A percentile compares a stretch with the other conserved stretches of the same genome.
phyloP scores from a whole-genome alignment of 2,797 vertebrate genomes.

The Tympanoctomys barrerae region DNA sequence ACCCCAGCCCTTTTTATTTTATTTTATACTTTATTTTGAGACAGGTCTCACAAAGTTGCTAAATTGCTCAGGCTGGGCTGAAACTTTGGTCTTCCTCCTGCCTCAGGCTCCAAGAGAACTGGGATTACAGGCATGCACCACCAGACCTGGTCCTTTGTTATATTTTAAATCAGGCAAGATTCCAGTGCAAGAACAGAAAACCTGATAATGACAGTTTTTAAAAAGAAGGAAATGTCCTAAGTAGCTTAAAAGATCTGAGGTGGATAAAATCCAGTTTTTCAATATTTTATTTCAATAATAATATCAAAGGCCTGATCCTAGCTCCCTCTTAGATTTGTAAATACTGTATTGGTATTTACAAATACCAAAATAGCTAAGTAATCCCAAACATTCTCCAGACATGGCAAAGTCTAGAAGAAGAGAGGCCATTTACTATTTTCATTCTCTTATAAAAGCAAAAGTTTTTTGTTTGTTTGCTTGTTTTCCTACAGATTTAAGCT shows the following conservation, averaged over 20 bases:
- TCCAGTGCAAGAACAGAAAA: slow-evolving; percentile 31
- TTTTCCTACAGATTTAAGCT: background rate
- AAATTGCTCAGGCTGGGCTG: background rate
- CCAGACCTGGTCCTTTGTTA: background rate
- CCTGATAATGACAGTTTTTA: background rate
- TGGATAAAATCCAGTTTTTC: background rate
- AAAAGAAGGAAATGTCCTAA: slow-evolving; percentile 31
- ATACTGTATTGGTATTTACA: background rate
- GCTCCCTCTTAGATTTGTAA: background rate
- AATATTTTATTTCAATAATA: slow-evolving; percentile 31
- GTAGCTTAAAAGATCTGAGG: background rate
- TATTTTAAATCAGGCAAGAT: background rate
- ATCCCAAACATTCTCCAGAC: background rate
- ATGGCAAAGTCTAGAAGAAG: background rate
- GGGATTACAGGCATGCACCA: background rate
- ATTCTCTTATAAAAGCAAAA: slow-evolving; percentile 36
- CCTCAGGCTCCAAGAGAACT: background rate
- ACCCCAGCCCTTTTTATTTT: background rate
- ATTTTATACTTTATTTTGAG: background rate
- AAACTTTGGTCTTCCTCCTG: background rate
- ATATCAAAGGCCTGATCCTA: background rate
- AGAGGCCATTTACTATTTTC: background rate
- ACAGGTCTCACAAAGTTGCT: background rate
- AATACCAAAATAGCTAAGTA: background rate
- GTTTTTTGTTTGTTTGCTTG: background rate